A percentile compares a stretch with the other conserved stretches of the same genome.
phyloP scores from a whole-genome alignment of 2,888 invertebrate species.

The Galerucella pusilla region DNA sequence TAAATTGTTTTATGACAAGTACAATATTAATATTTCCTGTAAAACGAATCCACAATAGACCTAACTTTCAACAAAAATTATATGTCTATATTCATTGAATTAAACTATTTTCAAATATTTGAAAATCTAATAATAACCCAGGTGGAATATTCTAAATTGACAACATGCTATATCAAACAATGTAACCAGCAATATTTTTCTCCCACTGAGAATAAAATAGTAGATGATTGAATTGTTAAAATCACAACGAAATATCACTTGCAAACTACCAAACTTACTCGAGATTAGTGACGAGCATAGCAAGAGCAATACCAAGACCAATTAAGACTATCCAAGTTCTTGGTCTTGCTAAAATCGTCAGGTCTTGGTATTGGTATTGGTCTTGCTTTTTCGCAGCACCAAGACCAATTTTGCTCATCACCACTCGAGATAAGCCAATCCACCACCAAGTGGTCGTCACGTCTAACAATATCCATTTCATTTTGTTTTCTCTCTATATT shows the following conservation, averaged over 20 bases:
- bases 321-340: too few species aligned
- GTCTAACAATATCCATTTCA: too few species aligned
- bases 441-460: too few species aligned
- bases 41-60: not conserved
- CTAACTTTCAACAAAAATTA: not conserved
- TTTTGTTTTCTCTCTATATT: too few species aligned
- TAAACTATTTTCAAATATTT: not conserved
- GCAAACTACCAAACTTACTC: too few species aligned
- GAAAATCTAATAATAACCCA: not conserved
- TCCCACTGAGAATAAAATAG: not conserved
- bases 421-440: too few species aligned
- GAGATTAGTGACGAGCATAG: too few species aligned
- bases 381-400: too few species aligned
- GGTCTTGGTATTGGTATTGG: too few species aligned
- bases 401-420: too few species aligned
- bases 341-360: too few species aligned
- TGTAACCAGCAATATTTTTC: not conserved
- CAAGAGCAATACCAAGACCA: too few species aligned
- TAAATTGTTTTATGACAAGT: not conserved
- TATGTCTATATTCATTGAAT: not conserved
- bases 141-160: not conserved
- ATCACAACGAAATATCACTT: not conserved
- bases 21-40: not conserved
- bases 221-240: not conserved
- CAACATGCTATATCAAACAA: not conserved